Conservation (phyloP, 2,113 vertebrate genomes). For the Pandion haliaetus region DNA sequence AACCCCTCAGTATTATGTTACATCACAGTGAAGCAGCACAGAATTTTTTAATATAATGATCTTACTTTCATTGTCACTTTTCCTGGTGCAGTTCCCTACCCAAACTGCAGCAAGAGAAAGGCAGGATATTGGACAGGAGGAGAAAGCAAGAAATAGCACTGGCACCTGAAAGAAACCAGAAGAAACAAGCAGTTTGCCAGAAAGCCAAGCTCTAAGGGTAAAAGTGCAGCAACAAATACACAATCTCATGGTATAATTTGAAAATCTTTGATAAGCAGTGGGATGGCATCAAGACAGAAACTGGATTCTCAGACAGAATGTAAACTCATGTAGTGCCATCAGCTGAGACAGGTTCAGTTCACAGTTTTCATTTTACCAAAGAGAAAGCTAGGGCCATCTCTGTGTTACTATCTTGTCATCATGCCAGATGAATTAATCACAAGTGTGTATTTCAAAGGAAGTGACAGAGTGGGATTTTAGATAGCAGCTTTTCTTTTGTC, state of each 20-base stretch:
- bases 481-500: neutral
- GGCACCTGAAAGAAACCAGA: constrained; percentile 75
- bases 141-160: constrained; percentile 62
- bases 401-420: neutral
- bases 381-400: neutral
- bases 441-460: neutral
- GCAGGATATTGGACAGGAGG: constrained; percentile 55
- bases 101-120: constrained; percentile 50
- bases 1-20: neutral
- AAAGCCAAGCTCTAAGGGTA: constrained; percentile 10
- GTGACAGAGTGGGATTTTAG: neutral
- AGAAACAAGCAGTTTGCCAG: constrained; percentile 46
- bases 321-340: neutral
- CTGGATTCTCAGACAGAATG: neutral
- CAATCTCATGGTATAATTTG: neutral
- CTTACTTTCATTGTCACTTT: constrained; percentile 63
- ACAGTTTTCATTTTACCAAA: neutral
- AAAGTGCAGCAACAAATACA: neutral
- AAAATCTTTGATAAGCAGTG: neutral
- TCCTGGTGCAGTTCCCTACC: constrained; percentile 46
- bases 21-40: neutral
- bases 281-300: neutral
- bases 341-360: neutral
- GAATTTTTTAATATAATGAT: neutral
- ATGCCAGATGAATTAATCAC: neutral